Conservation (phyloP, 2,113 vertebrate genomes). For the rabbit (Oryctolagus cuniculus) region DNA sequence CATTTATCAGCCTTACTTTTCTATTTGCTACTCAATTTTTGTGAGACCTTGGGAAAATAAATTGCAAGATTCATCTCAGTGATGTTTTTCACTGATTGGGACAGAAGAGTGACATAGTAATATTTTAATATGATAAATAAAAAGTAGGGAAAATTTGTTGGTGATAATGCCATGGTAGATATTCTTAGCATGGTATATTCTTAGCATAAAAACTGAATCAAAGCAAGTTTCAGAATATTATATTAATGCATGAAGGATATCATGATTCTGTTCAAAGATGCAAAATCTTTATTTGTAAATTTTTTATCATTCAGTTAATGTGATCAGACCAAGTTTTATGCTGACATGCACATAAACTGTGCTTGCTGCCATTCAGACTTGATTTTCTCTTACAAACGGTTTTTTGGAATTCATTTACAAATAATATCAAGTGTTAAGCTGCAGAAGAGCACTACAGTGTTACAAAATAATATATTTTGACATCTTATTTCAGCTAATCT, state of each 20-base stretch:
- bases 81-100: background rate
- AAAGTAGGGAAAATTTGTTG: background rate
- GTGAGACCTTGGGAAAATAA: background rate
- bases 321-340: slow-evolving; percentile 45
- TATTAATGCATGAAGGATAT: background rate
- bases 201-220: background rate
- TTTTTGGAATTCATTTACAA: slow-evolving; percentile 53
- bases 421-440: background rate
- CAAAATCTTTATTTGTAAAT: background rate
- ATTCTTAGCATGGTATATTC: background rate
- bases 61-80: background rate
- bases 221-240: background rate
- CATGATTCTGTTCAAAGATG: background rate
- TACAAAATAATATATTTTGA: background rate
- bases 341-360: background rate
- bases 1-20: background rate
- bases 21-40: background rate
- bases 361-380: background rate
- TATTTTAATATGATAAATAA: background rate
- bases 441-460: background rate
- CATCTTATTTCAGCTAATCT: slow-evolving; percentile 44
- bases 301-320: background rate
- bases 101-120: background rate
- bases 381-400: background rate
- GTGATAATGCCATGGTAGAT: background rate